Conservation (phyloP, 1,140 invertebrate genomes). For the Conus ventricosus region DNA sequence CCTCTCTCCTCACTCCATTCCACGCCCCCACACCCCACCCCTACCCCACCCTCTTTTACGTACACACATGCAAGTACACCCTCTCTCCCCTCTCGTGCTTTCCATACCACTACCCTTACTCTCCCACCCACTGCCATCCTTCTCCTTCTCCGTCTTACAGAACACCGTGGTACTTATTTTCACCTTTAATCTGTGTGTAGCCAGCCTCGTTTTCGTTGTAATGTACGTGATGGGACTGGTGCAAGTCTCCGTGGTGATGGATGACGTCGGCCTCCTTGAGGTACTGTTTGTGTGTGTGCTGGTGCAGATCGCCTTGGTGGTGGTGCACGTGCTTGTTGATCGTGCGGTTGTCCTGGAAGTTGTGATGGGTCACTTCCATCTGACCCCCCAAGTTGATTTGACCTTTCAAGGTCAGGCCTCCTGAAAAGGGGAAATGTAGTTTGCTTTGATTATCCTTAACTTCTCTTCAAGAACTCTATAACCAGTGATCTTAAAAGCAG, state of each 20-base stretch:
- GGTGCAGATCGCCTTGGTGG: slow-evolving; percentile 12
- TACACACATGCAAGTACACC: no score
- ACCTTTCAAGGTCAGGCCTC: slow-evolving; percentile 18
- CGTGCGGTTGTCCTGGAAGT: slow-evolving; percentile 6
- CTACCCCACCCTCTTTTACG: no score
- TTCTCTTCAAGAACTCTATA: no score
- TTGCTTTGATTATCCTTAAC: no score
- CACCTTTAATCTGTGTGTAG: slow-evolving; percentile 15
- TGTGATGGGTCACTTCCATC: neutral
- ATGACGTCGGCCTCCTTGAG: slow-evolving; percentile 24
- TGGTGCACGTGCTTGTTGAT: slow-evolving; percentile 11
- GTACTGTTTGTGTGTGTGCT: neutral
- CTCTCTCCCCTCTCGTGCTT: no score
- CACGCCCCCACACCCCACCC: no score
- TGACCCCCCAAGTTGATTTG: slow-evolving; percentile 9
- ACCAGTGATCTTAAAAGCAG: no score
- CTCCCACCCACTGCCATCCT: neutral
- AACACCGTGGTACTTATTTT: neutral
- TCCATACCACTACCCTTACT: neutral
- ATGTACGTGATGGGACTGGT: slow-evolving; percentile 3
- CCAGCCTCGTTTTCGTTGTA: slow-evolving; percentile 1
- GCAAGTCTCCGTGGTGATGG: slow-evolving; percentile 16
- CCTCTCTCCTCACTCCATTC: no score
- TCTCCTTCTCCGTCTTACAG: neutral
- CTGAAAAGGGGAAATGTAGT: neutral